Evolutionary conservation across 2,113 vertebrate species (phyloP), one percentile per base, ranked within the genome.

Genomic region (Paraplagusia blochii): DNA sequence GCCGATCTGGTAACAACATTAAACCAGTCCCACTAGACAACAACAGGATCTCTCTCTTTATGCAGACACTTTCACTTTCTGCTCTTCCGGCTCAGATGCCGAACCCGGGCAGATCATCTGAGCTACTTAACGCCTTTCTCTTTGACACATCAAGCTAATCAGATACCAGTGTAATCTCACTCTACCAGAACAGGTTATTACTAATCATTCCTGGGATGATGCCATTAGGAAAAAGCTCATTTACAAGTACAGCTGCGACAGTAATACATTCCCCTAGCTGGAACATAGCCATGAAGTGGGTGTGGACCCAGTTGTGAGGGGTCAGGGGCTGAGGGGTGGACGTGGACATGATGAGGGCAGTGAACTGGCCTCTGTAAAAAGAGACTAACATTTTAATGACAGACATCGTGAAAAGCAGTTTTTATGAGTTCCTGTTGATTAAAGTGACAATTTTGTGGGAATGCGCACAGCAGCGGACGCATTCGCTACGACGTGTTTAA

Each of bases 1-100:
- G 53, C 64, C 14, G 49, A 22, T 11, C 70, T 9, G 42, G 63
- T 79, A 74, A 80, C 81, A 52, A 44, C 77, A 63, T 77, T 64
- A 67, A 9, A 58, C 33, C 1, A 9, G 49, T 75, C 77, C 38
- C 79, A 5, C 52, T 9, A 73, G 82, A 71, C 46, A 8, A 6
- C 61, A 51, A 40, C 61, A 44, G 0, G 48, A 53, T 58, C 17
- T 48, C 53, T 50, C 56, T 64, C 63, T 58, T 67, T 55, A 45
- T 44, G 36, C 51, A 2, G 5, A 51, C 65, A 47, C 74, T 49
- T 38, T 42, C 64, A 35, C 34, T 19, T 46, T 35, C 50, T 38
- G 50, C 36, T 58, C 46, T 44, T 15, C 2, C 0, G 3, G 34
- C 40, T 35, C 10, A 1, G 38, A 18, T 1, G 18, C 58, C 11